Conservation (phyloP, 2,888 invertebrate species). For the Phengaris arion region DNA sequence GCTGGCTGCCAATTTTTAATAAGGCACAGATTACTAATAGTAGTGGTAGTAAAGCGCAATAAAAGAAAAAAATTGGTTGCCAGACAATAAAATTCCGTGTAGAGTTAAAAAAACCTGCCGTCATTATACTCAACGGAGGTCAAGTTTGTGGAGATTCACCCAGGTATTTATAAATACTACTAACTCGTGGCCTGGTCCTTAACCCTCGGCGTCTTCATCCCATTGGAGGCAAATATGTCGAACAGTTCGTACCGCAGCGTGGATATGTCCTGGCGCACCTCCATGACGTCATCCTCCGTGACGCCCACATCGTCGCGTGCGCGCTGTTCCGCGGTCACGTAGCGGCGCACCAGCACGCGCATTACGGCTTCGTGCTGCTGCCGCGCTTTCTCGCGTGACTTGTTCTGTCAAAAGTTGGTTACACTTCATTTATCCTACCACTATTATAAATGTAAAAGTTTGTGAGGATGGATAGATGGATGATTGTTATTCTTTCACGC, state of each 20-base stretch:
- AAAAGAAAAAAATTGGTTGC: no score
- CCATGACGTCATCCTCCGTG: conserved; percentile 98
- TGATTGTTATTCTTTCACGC: no score
- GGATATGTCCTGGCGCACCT: conserved; percentile 98
- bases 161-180: neutral
- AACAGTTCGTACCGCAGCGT: conserved; percentile 94
- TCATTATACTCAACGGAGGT: no score
- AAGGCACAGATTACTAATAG: no score
- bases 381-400: conserved; percentile 85
- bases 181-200: conserved; percentile 83
- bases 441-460: no score
- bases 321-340: conserved; percentile 92
- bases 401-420: conserved; percentile 74
- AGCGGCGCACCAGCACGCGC: conserved; percentile 92
- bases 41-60: no score
- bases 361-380: conserved; percentile 90
- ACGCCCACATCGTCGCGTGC: conserved; percentile 95
- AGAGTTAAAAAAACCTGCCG: no score
- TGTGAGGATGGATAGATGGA: no score
- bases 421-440: no score
- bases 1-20: no score
- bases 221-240: conserved; percentile 93
- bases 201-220: conserved; percentile 89
- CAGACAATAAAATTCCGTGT: no score
- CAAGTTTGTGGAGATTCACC: no score